Conservation (phyloP, 1,140 invertebrate genomes). For the Cyphomyrmex costatus region DNA sequence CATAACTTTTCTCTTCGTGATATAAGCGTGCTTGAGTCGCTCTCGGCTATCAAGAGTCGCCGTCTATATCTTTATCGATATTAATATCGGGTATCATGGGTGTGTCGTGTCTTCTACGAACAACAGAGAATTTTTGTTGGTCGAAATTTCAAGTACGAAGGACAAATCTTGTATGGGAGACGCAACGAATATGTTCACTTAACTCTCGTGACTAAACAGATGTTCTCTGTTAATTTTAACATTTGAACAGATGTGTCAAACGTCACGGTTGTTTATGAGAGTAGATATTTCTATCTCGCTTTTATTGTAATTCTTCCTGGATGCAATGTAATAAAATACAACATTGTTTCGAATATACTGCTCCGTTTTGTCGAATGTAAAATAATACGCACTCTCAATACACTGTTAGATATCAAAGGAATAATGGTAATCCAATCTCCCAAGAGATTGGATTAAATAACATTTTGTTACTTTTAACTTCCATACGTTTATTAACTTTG, state of each 20-base stretch:
- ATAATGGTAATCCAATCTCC: too few relatives aligned
- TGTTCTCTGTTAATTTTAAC: background rate
- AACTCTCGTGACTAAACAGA: background rate
- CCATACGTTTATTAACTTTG: too few relatives aligned
- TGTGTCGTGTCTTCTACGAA: background rate
- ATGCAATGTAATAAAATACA: background rate
- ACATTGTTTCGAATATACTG: background rate
- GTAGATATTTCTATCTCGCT: constrained; percentile 1
- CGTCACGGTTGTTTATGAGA: constrained; percentile 4
- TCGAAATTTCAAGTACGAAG: background rate
- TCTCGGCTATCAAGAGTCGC: constrained; percentile 39
- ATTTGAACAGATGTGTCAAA: background rate
- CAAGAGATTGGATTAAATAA: too few relatives aligned
- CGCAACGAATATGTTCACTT: background rate
- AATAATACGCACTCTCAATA: background rate
- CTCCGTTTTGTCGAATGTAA: background rate
- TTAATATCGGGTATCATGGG: constrained; percentile 51
- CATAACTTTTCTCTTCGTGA: constrained; percentile 60
- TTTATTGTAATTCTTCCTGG: background rate
- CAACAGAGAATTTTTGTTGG: background rate
- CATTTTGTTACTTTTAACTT: too few relatives aligned
- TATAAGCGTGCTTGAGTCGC: constrained; percentile 49
- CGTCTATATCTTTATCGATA: constrained; percentile 42
- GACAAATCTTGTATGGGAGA: too few relatives aligned
- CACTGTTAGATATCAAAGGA: too few relatives aligned